phyloP scores from a whole-genome alignment of 2,797 vertebrate genomes.

The Mormyrops boulengeri region DNA sequence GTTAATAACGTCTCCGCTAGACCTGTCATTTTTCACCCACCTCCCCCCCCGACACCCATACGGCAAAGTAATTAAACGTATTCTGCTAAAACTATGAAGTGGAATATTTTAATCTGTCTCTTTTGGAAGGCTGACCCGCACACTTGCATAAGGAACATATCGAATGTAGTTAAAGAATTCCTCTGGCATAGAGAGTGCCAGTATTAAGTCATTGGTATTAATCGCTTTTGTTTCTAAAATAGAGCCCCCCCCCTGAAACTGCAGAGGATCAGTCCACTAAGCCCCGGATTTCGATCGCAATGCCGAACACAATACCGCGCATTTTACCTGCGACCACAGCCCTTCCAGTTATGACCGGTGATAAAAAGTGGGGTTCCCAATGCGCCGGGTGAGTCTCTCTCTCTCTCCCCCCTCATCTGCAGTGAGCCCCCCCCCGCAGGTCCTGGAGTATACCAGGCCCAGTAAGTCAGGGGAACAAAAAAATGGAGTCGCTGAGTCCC shows the following conservation, averaged over 20 bases:
- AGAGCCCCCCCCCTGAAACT: background rate
- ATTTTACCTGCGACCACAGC: background rate
- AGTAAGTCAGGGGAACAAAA: background rate
- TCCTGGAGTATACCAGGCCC: background rate
- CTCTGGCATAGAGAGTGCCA: background rate
- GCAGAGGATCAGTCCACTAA: background rate
- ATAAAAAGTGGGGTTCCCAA: background rate
- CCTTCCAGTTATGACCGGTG: background rate
- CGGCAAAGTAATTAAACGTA: background rate
- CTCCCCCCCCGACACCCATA: background rate
- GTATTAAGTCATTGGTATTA: background rate
- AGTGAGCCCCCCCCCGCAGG: background rate
- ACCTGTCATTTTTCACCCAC: background rate
- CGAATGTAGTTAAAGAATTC: background rate
- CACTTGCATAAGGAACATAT: background rate
- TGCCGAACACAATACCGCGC: background rate
- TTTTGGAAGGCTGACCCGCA: background rate
- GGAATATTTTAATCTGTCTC: background rate
- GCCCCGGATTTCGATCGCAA: background rate
- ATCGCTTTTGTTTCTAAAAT: background rate
- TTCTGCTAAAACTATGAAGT: background rate
- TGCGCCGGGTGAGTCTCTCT: background rate
- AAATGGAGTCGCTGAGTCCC: slow-evolving; percentile 18
- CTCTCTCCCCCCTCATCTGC: background rate
- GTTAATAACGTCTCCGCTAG: background rate